Percentiles rank a stretch among this genome's conserved stretches.
These are phyloP conservation scores for Drosophila cardini DNA, from an alignment of 1,140 invertebrate genomes.

Conservation along the genomic window DNA sequence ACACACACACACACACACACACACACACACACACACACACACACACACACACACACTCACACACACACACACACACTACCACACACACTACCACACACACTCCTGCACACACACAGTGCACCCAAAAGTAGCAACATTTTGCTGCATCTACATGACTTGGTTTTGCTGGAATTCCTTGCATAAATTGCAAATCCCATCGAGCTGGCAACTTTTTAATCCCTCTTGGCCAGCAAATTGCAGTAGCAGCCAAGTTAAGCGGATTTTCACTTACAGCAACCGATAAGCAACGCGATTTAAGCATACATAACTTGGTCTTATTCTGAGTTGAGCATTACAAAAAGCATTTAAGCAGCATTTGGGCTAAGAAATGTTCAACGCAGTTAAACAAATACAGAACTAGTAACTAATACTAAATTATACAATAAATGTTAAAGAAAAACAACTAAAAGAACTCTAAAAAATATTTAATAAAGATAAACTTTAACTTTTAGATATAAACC, in stretches of 20 bases:
- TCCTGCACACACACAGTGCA: no score
- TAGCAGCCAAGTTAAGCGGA: conserved; percentile 40
- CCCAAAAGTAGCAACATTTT: not conserved
- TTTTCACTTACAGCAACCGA: conserved; percentile 14
- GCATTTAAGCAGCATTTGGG: no score
- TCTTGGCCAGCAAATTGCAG: conserved; percentile 68
- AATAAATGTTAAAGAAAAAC: not conserved
- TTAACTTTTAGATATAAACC: not conserved
- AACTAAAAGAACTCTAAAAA: not conserved
- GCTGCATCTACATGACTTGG: conserved; percentile 37
- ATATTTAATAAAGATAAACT: not conserved
- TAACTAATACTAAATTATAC: not conserved
- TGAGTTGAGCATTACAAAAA: not conserved
- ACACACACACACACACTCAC: not conserved
- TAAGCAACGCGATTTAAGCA: conserved; percentile 1
- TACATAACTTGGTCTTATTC: not conserved
- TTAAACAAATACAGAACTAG: no score
- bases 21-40: not conserved
- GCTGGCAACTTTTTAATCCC: conserved; percentile 76
- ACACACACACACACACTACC: not conserved
- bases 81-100: not conserved
- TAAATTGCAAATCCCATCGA: conserved; percentile 64
- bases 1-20: not conserved
- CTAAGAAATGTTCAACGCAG: no score
- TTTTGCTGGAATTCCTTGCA: conserved; percentile 40